These are phyloP conservation scores for Teleopsis dalmanni DNA, from an alignment of 1,140 invertebrate species.

Conservation along the genomic window DNA sequence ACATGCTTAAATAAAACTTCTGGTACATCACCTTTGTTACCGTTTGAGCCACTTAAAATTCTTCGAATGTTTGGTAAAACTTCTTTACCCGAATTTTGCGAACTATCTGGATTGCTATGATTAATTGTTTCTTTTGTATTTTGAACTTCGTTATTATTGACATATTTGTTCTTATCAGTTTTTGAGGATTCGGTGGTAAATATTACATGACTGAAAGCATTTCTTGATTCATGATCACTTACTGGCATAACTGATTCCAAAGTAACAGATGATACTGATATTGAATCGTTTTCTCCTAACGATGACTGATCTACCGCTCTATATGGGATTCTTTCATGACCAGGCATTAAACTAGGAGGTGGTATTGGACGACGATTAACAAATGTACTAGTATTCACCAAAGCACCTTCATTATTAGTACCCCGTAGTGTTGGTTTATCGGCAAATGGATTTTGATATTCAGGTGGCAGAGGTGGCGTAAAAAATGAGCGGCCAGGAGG, in stretches of 20 bases:
- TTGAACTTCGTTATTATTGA: background rate
- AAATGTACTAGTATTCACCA: slow-evolving; percentile 47
- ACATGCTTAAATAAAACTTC: slow-evolving; percentile 62
- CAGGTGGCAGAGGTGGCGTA: slow-evolving; percentile 68
- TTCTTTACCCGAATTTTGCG: slow-evolving; percentile 47
- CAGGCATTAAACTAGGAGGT: slow-evolving; percentile 65
- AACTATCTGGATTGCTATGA: slow-evolving; percentile 19
- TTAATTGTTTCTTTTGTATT: background rate
- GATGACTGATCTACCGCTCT: slow-evolving; percentile 49
- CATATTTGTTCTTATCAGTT: background rate
- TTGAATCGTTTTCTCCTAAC: too few species aligned
- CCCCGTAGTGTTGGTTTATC: slow-evolving; percentile 74
- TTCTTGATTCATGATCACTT: background rate
- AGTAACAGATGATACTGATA: too few species aligned
- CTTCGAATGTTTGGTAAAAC: slow-evolving; percentile 65
- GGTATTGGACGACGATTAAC: slow-evolving; percentile 62
- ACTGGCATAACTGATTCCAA: too few species aligned
- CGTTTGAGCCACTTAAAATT: slow-evolving; percentile 72
- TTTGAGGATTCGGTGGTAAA: background rate
- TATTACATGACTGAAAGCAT: background rate
- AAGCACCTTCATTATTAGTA: slow-evolving; percentile 47
- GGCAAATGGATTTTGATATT: slow-evolving; percentile 71
- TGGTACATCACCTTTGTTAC: slow-evolving; percentile 68
- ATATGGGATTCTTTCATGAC: slow-evolving; percentile 70
- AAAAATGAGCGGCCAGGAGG: slow-evolving; percentile 68